Conservation (phyloP, 2,113 vertebrate species). For the Aplodontia rufa region DNA sequence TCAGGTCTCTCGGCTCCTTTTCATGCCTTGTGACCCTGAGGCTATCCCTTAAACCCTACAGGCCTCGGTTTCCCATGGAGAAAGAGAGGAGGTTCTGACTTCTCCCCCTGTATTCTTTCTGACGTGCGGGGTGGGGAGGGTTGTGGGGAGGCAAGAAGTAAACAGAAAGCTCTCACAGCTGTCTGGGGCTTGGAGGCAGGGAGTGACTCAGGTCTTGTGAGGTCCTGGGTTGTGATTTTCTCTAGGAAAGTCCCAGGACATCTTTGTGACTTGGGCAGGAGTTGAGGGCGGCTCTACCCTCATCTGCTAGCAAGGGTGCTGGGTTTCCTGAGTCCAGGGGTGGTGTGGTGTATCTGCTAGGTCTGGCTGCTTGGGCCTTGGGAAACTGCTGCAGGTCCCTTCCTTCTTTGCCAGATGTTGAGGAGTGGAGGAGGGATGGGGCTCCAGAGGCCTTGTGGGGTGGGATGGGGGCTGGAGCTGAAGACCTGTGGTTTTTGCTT, state of each 20-base stretch:
- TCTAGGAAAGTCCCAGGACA: neutral
- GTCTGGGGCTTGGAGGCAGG: neutral
- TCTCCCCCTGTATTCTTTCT: too few relatives aligned
- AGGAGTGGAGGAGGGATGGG: neutral
- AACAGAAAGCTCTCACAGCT: conserved; percentile 8
- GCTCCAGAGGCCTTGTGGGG: neutral
- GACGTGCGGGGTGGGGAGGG: too few relatives aligned
- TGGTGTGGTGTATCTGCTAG: neutral
- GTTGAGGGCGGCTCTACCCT: neutral
- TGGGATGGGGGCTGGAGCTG: neutral
- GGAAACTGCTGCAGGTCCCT: neutral
- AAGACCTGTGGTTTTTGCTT: neutral
- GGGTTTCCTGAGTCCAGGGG: neutral
- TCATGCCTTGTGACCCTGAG: neutral
- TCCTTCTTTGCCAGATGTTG: neutral
- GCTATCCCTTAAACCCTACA: neutral
- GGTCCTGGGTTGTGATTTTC: neutral
- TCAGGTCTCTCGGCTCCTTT: conserved; percentile 11
- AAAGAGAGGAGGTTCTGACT: neutral
- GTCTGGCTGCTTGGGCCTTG: neutral
- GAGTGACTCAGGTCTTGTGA: conserved; percentile 57
- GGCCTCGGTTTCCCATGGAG: conserved; percentile 61
- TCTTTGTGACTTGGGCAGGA: neutral
- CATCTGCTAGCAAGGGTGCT: neutral
- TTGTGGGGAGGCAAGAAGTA: neutral